phyloP scores from a whole-genome alignment of 2,888 invertebrate species.

The Lasioglossum zephyrum region DNA sequence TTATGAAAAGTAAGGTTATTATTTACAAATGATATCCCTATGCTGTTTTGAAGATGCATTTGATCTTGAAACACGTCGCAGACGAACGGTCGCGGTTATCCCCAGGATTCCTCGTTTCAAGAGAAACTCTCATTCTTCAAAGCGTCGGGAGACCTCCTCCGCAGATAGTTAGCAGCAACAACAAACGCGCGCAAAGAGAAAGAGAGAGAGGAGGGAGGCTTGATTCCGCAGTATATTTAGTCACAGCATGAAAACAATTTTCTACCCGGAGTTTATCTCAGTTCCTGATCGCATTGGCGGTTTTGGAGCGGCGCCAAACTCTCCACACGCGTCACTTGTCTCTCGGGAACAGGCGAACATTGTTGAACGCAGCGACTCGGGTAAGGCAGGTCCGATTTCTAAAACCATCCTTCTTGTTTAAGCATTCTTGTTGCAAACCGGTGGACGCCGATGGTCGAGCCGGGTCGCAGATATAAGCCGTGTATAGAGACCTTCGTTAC shows the following conservation, averaged over 20 bases:
- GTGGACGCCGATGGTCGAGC: not conserved
- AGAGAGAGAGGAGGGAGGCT: not conserved
- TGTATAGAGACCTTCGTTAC: not conserved
- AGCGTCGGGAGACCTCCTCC: not conserved
- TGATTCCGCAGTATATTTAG: not conserved
- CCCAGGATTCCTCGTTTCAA: not conserved
- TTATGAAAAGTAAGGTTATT: too few species aligned
- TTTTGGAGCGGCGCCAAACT: constrained; percentile 38
- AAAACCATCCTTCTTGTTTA: constrained; percentile 37
- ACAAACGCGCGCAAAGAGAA: not conserved
- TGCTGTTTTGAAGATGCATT: not conserved
- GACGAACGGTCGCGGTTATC: not conserved
- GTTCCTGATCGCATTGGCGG: constrained; percentile 12
- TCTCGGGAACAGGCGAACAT: not conserved
- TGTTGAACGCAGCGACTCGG: not conserved
- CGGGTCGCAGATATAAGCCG: not conserved
- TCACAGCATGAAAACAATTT: constrained; percentile 17
- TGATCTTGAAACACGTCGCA: not conserved
- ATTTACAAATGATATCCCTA: not conserved
- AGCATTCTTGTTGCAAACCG: not conserved
- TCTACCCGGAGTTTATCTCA: not conserved
- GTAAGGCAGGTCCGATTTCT: not conserved
- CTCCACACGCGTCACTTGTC: not conserved
- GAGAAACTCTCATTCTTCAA: not conserved
- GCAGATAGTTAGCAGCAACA: not conserved